Evolutionary conservation across 2,113 vertebrate species (phyloP).

Genomic region (Cinclus cinclus): DNA sequence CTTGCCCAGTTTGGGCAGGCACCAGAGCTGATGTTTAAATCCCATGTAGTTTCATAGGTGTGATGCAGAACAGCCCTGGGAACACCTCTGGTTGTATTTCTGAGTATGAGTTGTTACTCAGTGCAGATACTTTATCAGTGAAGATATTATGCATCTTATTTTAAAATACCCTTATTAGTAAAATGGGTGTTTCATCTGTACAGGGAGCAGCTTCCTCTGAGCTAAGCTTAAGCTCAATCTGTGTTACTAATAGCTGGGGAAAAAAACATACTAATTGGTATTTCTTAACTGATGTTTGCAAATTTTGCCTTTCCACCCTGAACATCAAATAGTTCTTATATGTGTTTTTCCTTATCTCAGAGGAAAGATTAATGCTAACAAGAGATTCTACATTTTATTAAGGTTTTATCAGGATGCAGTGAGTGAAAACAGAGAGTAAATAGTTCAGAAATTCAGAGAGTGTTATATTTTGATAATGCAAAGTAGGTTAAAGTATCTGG

Average conservation of each 20-base stretch:
- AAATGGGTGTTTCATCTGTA: slow-evolving; percentile 9
- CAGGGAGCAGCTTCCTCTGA: slow-evolving; percentile 5
- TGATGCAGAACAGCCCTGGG: neutral
- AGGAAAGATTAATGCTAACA: slow-evolving; percentile 58
- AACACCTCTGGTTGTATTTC: neutral
- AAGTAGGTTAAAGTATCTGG: slow-evolving; percentile 51
- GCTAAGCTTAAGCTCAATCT: slow-evolving; percentile 44
- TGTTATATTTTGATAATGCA: slow-evolving; percentile 37
- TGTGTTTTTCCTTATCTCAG: slow-evolving; percentile 42
- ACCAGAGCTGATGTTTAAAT: neutral
- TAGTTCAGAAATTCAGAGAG: slow-evolving; percentile 36
- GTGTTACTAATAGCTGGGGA: slow-evolving; percentile 39
- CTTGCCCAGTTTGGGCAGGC: neutral
- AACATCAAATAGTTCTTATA: slow-evolving; percentile 56
- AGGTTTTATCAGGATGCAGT: slow-evolving; percentile 40
- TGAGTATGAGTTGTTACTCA: neutral
- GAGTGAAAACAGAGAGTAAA: slow-evolving; percentile 45
- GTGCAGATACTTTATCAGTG: neutral
- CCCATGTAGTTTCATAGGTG: neutral
- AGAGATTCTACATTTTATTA: slow-evolving; percentile 52
- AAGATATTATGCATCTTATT: neutral
- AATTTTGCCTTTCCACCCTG: slow-evolving; percentile 52
- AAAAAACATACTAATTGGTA: slow-evolving; percentile 36
- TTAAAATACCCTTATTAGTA: neutral
- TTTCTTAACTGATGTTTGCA: slow-evolving; percentile 61